Evolutionary conservation across 2,888 invertebrate genomes (phyloP).

Genomic region (Leptopilina myrica): DNA sequence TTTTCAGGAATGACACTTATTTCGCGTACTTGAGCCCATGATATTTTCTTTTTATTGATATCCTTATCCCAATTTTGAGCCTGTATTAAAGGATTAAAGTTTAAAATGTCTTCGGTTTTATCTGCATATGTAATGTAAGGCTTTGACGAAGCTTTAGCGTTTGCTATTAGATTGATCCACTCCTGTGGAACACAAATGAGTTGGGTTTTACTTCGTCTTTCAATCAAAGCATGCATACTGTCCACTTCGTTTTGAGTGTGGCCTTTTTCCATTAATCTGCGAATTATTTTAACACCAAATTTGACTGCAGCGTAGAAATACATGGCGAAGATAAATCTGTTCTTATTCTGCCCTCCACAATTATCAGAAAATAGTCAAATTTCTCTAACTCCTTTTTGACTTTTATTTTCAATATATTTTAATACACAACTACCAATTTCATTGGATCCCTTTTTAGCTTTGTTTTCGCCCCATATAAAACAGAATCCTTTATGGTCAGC

Average conservation of each 20-base stretch:
- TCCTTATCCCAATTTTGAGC: background rate
- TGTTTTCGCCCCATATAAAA: conserved; percentile 60
- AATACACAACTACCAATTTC: conserved; percentile 51
- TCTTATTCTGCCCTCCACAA: background rate
- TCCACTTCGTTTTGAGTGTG: conserved; percentile 10
- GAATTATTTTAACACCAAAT: background rate
- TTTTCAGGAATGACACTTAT: background rate
- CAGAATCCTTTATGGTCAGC: conserved; percentile 53
- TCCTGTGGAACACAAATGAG: background rate
- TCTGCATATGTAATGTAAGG: background rate
- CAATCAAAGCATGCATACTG: background rate
- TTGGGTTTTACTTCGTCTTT: background rate
- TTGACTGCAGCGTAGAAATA: background rate
- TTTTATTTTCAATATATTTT: conserved; percentile 17
- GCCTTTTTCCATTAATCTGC: background rate
- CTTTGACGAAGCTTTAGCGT: background rate
- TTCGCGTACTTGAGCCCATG: background rate
- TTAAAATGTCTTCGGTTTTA: background rate
- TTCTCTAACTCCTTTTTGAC: background rate
- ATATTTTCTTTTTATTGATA: background rate
- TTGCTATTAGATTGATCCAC: background rate
- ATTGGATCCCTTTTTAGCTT: conserved; percentile 58
- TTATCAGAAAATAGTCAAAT: background rate
- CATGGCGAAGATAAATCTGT: conserved; percentile 1
- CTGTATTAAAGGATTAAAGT: background rate